These are phyloP conservation scores for Stenichneumon culpator DNA, from an alignment of 2,888 invertebrate species.

Conservation along the genomic window DNA sequence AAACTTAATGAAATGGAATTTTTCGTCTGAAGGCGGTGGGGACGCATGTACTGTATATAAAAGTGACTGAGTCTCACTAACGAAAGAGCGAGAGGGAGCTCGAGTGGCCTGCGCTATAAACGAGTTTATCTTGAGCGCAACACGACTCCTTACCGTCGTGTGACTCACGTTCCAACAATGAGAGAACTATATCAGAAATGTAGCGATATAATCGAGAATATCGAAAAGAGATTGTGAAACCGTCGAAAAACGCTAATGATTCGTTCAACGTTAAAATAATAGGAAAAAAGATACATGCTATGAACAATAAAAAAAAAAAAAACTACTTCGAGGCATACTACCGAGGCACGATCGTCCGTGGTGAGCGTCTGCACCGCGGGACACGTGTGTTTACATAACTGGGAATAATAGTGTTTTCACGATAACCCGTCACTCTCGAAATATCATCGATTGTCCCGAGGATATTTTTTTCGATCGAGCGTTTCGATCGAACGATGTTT, in stretches of 20 bases:
- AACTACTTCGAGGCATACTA: background rate
- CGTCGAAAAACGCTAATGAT: background rate
- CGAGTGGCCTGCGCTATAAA: conserved; percentile 33
- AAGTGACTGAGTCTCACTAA: conserved; percentile 29
- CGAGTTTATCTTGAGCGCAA: conserved; percentile 43
- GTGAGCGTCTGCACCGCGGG: conserved; percentile 55
- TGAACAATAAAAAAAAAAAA: background rate
- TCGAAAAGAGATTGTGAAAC: background rate
- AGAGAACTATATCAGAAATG: conserved; percentile 41
- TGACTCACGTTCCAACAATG: conserved; percentile 52
- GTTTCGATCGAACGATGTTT: conserved; percentile 4
- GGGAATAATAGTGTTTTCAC: conserved; percentile 3
- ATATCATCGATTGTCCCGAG: background rate
- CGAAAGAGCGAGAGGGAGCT: conserved; percentile 8
- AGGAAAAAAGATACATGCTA: background rate
- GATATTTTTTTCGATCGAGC: conserved; percentile 1
- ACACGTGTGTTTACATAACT: conserved; percentile 53
- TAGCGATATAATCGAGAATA: conserved; percentile 29
- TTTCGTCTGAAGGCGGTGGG: conserved; percentile 2
- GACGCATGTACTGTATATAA: conserved; percentile 21
- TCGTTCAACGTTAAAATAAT: background rate
- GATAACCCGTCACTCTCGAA: background rate
- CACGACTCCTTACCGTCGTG: conserved; percentile 36
- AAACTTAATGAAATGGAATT: conserved; percentile 5
- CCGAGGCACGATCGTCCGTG: conserved; percentile 12